A percentile compares a stretch with the other conserved stretches of the same genome.
Conservation (phyloP, 2,797 vertebrate species). For the Glossophaga mutica region DNA sequence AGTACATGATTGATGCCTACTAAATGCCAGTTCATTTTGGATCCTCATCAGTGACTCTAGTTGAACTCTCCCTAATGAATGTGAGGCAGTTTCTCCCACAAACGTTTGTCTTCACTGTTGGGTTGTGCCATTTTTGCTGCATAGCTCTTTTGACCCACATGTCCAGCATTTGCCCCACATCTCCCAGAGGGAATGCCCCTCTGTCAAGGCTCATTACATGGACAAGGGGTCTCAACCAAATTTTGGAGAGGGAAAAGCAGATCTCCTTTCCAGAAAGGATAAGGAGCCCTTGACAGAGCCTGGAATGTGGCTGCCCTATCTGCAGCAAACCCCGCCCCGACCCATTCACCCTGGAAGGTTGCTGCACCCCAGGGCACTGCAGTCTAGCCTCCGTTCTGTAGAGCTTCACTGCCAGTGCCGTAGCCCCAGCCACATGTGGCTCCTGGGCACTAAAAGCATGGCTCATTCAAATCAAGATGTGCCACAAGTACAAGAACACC, state of each 20-base stretch:
- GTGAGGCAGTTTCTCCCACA: not conserved
- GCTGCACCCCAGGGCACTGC: too few species aligned
- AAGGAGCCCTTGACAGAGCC: not conserved
- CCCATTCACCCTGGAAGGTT: not conserved
- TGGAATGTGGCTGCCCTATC: not conserved
- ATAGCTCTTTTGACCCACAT: not conserved
- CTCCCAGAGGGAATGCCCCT: not conserved
- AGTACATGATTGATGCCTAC: not conserved
- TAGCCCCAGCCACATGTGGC: too few species aligned
- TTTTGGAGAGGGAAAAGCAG: not conserved
- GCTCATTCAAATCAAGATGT: not conserved
- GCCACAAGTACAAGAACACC: not conserved
- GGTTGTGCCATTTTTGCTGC: not conserved
- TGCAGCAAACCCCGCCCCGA: not conserved
- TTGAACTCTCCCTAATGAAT: not conserved
- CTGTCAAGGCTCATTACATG: not conserved
- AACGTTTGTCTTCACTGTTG: not conserved
- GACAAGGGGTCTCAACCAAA: not conserved
- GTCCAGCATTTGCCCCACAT: not conserved
- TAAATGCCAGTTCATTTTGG: not conserved
- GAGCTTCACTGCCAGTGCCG: fast-evolving
- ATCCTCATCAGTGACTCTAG: not conserved
- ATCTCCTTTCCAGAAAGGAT: not conserved
- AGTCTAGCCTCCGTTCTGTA: not conserved
- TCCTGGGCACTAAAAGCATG: not conserved